Evolutionary conservation across 2,888 invertebrate genomes (phyloP), one percentile per base, ranked within the genome.

Genomic region (Rotaria socialis): DNA sequence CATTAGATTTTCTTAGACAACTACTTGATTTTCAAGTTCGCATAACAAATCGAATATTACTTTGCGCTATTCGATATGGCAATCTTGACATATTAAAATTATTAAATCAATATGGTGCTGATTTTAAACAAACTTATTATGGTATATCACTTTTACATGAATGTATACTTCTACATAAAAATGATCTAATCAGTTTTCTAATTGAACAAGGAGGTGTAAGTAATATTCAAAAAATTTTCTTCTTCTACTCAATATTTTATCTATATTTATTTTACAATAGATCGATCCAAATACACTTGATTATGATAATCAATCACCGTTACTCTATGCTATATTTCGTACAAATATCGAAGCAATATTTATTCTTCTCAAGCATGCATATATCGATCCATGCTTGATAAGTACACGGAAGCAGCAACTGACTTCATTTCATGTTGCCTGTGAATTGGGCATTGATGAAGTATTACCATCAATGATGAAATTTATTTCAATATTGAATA

Each of bases 381-480:
- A 2, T 0, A 47, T 47, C 4, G 80, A 80, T 80, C 80, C 80
- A 47, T 80, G 80, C 47, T 24, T 47, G 5, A 47, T 80, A 47
- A 80, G 47, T n/a, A 80, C 80, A n/a, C 47, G 24, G 47, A 80
- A 80, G n/a, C 8, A 80, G n/a, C 10, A 47, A 14, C 24, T 80
- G n/a, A 80, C 80, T n/a, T 47, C 24, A 5, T 80, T 80, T 43
- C 80, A 80, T 80, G 47, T 47, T 11, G 80, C 80, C 4, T 80
- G 80, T 47, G 80, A 80, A 47, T n/a, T 80, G 24, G 80, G 80
- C 35, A 47, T 80, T n/a, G 80, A 80, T 47, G 80, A 80, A 47
- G 47, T 80, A 47, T 8, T 80, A 11, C 80, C 80, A 80, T 47
- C 47, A n/a, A 80, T 80, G 47, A 24, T 80, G 19, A 80, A 80